Evolutionary conservation across 2,888 invertebrate genomes (phyloP).

Genomic region (Hemistola chrysoprasaria): DNA sequence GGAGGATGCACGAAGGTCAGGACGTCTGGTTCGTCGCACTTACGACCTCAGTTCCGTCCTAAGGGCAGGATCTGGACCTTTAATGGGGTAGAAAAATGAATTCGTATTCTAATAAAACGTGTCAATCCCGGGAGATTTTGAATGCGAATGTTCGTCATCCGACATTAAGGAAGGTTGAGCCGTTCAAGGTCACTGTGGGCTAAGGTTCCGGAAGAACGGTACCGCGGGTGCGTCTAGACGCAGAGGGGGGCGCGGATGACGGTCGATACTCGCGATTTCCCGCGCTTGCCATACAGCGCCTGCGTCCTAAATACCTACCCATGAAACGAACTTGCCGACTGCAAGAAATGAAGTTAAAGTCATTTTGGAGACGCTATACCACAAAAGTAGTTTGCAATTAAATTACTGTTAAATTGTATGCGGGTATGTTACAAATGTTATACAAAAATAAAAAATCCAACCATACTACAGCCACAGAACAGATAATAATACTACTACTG

Average conservation of each 20-base stretch:
- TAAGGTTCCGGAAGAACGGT: slow-evolving; percentile 78
- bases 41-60: slow-evolving; percentile 51
- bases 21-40: slow-evolving; percentile 65
- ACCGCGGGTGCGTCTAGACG: slow-evolving; percentile 78
- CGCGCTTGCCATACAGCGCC: slow-evolving; percentile 72
- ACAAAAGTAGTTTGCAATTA: neutral
- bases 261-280: slow-evolving; percentile 81
- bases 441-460: too few species aligned
- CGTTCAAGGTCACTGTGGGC: slow-evolving; percentile 78
- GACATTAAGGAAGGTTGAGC: slow-evolving; percentile 77
- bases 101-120: slow-evolving; percentile 49
- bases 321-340: slow-evolving; percentile 52
- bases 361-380: slow-evolving; percentile 15
- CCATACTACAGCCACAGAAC: too few species aligned
- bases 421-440: too few species aligned
- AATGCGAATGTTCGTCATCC: slow-evolving; percentile 59
- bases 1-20: slow-evolving; percentile 70
- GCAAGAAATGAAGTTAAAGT: slow-evolving; percentile 43
- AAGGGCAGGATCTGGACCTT: slow-evolving; percentile 33
- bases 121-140: slow-evolving; percentile 49
- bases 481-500: too few species aligned
- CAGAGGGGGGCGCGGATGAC: slow-evolving; percentile 59
- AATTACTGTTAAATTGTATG: too few species aligned
- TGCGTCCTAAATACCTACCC: slow-evolving; percentile 62
- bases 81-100: slow-evolving; percentile 36